phyloP scores from a whole-genome alignment of 2,797 vertebrate genomes.

The Cryptoblepharus egeriae region DNA sequence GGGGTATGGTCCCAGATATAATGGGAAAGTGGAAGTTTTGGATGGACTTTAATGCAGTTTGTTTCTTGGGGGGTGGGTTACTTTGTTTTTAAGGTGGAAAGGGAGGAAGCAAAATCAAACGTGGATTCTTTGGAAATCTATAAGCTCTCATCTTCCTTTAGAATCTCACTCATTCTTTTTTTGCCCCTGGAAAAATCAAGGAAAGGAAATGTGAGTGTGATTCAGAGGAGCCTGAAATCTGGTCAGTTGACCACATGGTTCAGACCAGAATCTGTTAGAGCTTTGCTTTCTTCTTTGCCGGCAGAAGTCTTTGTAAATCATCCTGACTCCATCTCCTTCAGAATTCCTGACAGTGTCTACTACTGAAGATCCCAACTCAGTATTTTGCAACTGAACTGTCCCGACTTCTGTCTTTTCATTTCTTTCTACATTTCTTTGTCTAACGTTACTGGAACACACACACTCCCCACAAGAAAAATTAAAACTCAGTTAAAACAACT shows the following conservation, averaged over 20 bases:
- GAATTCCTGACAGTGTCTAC: not conserved
- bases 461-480: no score
- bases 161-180: not conserved
- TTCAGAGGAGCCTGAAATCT: not conserved
- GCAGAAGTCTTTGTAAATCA: not conserved
- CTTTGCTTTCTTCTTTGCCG: not conserved
- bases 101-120: not conserved
- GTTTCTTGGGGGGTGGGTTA: no score
- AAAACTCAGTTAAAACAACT: not conserved
- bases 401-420: not conserved
- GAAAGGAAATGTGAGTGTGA: not conserved
- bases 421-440: not conserved
- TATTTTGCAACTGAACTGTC: constrained; percentile 23
- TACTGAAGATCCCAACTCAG: not conserved
- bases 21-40: not conserved
- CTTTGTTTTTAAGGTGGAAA: not conserved
- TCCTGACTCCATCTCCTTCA: not conserved
- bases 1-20: no score
- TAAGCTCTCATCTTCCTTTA: not conserved
- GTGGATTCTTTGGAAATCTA: not conserved
- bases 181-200: not conserved
- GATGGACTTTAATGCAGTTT: not conserved
- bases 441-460: not conserved
- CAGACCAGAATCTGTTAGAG: no score
- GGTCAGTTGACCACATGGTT: no score